Base-by-base conservation (phyloP, 92 coral and sea anemone genomes). In the Virgularia gustaviana region DNA sequence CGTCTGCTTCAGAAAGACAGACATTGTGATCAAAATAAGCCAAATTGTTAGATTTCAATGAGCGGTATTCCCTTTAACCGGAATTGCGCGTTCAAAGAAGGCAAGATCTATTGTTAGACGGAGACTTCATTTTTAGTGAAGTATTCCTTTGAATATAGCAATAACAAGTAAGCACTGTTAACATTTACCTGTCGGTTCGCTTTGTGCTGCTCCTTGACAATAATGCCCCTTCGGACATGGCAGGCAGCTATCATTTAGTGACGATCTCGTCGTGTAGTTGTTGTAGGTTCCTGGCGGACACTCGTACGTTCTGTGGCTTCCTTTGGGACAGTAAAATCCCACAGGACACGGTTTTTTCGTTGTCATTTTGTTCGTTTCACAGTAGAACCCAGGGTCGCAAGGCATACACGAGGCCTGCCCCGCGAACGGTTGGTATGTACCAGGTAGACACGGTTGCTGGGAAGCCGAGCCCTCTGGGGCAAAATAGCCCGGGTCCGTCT, bases 281-380 rank as follows among this genome's bases (percentile, higher is more conserved):
- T 88, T 92, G 57, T 65, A 92, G 16, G 90, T 92, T 45, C 98
- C 98, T 66, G 82, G 94, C 19, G 94, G 90, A 42, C 98, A 92
- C 12, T 89, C 98, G 55, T 72, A 83, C 18, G 53, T 85, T 72
- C 85, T 86, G 67, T 92, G 94, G 75, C 96, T 89, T 25, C 98
- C 98, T 9, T 83, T 85, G 27, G 96, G 98, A 22, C 98, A 92
- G 72, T 89, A 92, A 60, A 70, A 92, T 4, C 98, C 98, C 18
- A 51, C 76, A 25, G 78, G 84, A 72, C 98, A 92, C 15, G 63
- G 81, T 3, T 1, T 31, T 15, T 79, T 72, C 10, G 34, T 56
- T 8, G 80, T 84, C 98, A 92, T 92, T 75, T 83, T 89, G 83
- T 92, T 92, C 13, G 88, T 89, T 4, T 83, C 87, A 30, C 98